phyloP scores from a whole-genome alignment of 1,140 invertebrate species.

The Choristoneura fumiferana region DNA sequence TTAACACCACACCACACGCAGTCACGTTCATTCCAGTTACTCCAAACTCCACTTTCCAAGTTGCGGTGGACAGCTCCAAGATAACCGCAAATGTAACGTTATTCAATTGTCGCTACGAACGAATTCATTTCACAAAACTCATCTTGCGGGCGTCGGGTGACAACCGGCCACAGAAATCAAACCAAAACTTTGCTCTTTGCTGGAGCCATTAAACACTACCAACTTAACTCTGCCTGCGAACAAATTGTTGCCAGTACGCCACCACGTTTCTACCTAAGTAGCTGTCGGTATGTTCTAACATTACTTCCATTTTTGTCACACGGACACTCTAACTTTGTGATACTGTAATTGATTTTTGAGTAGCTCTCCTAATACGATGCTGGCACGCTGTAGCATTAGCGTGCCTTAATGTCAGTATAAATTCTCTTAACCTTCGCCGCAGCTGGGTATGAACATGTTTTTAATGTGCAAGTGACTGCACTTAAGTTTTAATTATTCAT shows the following conservation, averaged over 20 bases:
- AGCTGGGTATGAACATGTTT: background rate
- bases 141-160: conserved; percentile 60
- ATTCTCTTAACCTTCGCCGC: background rate
- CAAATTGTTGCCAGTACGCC: background rate
- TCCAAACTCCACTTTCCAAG: conserved; percentile 2
- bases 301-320: background rate
- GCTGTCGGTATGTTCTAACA: background rate
- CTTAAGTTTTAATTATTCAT: no score
- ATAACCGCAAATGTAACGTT: conserved; percentile 44
- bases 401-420: conserved; percentile 5
- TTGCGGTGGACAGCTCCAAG: conserved; percentile 30
- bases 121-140: conserved; percentile 75
- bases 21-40: no score
- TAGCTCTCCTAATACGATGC: background rate
- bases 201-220: background rate
- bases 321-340: background rate
- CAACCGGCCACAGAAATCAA: conserved; percentile 29
- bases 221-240: background rate
- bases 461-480: no score
- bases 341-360: conserved; percentile 17
- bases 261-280: background rate
- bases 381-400: conserved; percentile 7
- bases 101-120: conserved; percentile 69
- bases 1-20: no score
- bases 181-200: conserved; percentile 21